phyloP scores from a whole-genome alignment of 2,113 vertebrate genomes.

The Aphyosemion australe region DNA sequence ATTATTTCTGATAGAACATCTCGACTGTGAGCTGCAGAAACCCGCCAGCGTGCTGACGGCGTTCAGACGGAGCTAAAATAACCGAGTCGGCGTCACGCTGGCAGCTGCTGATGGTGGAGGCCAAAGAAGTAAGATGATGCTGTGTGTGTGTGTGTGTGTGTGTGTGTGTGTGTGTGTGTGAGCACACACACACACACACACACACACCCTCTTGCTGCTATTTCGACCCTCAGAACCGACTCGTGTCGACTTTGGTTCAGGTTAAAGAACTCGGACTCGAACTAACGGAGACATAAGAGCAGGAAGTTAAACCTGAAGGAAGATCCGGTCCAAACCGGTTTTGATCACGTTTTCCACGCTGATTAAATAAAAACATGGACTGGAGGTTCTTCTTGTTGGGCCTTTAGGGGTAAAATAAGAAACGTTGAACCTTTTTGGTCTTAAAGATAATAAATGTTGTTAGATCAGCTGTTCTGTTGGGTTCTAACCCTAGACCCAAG shows the following conservation, averaged over 20 bases:
- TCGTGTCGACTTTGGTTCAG: neutral
- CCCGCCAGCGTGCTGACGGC: constrained; percentile 67
- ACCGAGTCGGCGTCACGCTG: constrained; percentile 39
- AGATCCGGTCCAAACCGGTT: too few species aligned
- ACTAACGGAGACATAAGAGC: neutral
- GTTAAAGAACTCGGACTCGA: constrained; percentile 4
- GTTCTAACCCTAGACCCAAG: too few species aligned
- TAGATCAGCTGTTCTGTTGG: too few species aligned
- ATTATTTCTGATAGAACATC: neutral
- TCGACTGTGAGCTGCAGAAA: constrained; percentile 47
- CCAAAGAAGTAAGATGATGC: constrained; percentile 52
- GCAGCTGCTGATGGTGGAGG: constrained; percentile 58
- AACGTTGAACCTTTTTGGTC: too few species aligned
- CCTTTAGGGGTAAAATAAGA: too few species aligned
- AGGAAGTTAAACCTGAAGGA: too few species aligned
- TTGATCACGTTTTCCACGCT: too few species aligned
- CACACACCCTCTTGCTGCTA: too few species aligned
- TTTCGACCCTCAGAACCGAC: constrained; percentile 10
- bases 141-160: neutral
- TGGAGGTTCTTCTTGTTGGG: too few species aligned
- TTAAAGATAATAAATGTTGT: too few species aligned
- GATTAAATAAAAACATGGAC: too few species aligned
- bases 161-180: neutral
- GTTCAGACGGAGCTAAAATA: constrained; percentile 81
- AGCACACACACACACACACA: too few species aligned